These are phyloP conservation scores for Halocynthia roretzi DNA, from an alignment of 23 tunicate species.

Conservation along the genomic window DNA sequence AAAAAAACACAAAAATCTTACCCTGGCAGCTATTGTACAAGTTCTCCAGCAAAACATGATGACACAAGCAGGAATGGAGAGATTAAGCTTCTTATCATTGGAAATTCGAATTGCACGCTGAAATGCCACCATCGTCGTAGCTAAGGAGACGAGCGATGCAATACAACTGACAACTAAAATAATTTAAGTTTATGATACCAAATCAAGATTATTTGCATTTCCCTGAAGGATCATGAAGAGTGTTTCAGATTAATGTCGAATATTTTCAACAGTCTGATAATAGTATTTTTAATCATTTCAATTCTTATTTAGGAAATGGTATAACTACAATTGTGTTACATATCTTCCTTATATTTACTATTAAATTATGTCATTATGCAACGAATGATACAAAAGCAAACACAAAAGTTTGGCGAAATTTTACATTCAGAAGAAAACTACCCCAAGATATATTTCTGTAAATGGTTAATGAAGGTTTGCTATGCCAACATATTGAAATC, in stretches of 20 bases:
- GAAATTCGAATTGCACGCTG: slow-evolving; percentile 71
- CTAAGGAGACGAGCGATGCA: slow-evolving; percentile 56
- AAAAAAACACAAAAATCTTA: slow-evolving; percentile 15
- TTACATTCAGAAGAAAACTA: too few species aligned
- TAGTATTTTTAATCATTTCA: too few species aligned
- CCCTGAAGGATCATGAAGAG: too few species aligned
- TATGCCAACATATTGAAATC: too few species aligned
- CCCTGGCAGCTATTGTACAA: slow-evolving; percentile 55
- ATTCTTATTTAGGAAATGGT: too few species aligned
- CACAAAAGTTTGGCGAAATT: too few species aligned
- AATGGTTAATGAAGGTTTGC: too few species aligned
- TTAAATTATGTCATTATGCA: not conserved
- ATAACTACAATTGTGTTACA: not conserved
- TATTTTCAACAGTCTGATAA: not conserved
- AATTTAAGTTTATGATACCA: too few species aligned
- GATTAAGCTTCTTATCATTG: slow-evolving; percentile 31
- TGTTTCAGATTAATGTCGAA: too few species aligned
- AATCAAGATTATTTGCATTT: too few species aligned
- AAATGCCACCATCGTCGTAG: slow-evolving; percentile 39
- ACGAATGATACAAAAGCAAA: not conserved
- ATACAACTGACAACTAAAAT: slow-evolving; percentile 52
- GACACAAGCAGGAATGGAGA: slow-evolving; percentile 49
- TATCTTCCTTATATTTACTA: not conserved
- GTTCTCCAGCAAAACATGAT: slow-evolving; percentile 57
- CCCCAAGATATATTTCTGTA: too few species aligned